phyloP scores from a whole-genome alignment of 1,140 invertebrate genomes.

The Macrotrachela quadricornifera region DNA sequence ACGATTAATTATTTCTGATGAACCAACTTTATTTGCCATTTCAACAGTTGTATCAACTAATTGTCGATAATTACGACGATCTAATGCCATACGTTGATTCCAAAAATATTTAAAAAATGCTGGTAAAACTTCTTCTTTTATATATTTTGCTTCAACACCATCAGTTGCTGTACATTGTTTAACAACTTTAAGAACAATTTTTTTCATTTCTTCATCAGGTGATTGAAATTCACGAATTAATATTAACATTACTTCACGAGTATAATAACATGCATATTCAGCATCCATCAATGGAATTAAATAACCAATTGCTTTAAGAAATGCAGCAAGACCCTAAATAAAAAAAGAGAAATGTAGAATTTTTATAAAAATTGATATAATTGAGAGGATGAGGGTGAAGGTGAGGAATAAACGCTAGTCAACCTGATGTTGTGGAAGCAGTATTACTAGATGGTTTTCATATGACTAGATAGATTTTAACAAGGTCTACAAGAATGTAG shows the following conservation, averaged over 20 bases:
- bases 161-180: conserved; percentile 99
- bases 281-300: conserved; percentile 98
- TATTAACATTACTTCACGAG: conserved; percentile 97
- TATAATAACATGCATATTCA: conserved; percentile 98
- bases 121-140: conserved; percentile 93
- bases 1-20: conserved; percentile 89
- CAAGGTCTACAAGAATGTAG: too few species aligned
- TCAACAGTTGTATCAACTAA: conserved; percentile 97
- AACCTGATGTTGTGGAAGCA: too few species aligned
- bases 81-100: conserved; percentile 97
- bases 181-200: conserved; percentile 98
- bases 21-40: conserved; percentile 89
- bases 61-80: conserved; percentile 85
- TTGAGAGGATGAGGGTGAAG: too few species aligned
- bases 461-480: too few species aligned
- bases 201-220: conserved; percentile 99
- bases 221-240: conserved; percentile 96
- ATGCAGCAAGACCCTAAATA: conserved; percentile 66
- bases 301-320: conserved; percentile 96
- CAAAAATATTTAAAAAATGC: conserved; percentile 99
- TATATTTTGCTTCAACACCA: conserved; percentile 95
- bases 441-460: too few species aligned
- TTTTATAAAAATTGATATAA: not conserved
- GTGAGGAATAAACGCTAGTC: too few species aligned
- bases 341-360: not conserved